Percentiles rank a stretch among this genome's conserved stretches.
phyloP scores from a whole-genome alignment of 2,113 vertebrate genomes.

The Tyto alba region DNA sequence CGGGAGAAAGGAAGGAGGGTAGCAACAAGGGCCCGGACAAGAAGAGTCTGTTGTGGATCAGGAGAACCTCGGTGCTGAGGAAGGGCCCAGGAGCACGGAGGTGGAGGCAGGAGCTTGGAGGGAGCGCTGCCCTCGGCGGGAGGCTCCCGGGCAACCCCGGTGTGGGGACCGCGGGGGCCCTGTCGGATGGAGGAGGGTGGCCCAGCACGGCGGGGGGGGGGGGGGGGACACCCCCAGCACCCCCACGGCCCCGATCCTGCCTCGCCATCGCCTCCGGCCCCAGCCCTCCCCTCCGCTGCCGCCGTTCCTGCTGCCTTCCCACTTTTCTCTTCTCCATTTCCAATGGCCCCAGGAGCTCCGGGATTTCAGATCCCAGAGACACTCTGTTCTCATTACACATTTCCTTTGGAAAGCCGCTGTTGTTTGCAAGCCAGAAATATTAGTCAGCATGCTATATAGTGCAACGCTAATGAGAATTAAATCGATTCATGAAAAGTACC shows the following conservation, averaged over 20 bases:
- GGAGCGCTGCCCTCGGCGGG: background rate
- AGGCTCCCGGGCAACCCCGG: accelerated
- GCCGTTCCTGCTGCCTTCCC: background rate
- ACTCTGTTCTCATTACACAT: background rate
- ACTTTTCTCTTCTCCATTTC: background rate
- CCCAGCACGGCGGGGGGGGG: accelerated
- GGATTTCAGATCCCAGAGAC: background rate
- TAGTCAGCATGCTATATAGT: background rate
- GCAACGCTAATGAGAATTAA: constrained; percentile 22
- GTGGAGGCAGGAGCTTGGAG: background rate
- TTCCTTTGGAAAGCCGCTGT: background rate
- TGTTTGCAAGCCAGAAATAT: constrained; percentile 3
- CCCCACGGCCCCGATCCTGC: accelerated
- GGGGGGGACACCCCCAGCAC: background rate
- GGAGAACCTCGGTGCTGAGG: accelerated
- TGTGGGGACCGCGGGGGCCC: accelerated
- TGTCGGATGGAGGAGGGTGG: accelerated
- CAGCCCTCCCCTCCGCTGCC: background rate
- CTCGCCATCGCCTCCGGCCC: accelerated
- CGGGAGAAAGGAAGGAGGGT: background rate
- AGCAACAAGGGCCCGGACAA: background rate
- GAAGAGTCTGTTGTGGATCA: accelerated
- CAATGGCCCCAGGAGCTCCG: background rate
- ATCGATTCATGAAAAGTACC: constrained; percentile 13
- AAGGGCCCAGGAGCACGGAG: accelerated